phyloP scores from a whole-genome alignment of 2,888 invertebrate genomes.

The Argynnis bischoffii region DNA sequence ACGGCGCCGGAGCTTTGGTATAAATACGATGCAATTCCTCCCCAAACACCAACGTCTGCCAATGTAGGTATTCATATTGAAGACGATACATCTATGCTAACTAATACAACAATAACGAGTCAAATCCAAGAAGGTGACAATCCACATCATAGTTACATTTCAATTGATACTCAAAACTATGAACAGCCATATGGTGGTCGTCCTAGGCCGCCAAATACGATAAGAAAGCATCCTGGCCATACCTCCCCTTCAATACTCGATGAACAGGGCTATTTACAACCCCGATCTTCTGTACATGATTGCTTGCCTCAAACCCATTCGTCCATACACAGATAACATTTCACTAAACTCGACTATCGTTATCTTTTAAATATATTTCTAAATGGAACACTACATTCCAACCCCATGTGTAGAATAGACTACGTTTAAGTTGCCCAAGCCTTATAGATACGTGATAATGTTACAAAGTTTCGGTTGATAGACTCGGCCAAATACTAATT shows the following conservation, averaged over 20 bases:
- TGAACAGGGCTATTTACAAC: constrained; percentile 80
- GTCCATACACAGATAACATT: constrained; percentile 72
- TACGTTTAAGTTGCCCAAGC: constrained; percentile 67
- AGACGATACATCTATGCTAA: constrained; percentile 84
- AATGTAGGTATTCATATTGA: constrained; percentile 79
- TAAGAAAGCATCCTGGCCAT: constrained; percentile 72
- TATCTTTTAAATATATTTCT: constrained; percentile 71
- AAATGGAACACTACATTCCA: constrained; percentile 79
- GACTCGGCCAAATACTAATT: constrained; percentile 62
- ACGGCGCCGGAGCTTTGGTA: constrained; percentile 88
- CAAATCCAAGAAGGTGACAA: constrained; percentile 85
- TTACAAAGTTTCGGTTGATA: constrained; percentile 55
- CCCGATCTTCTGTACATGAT: constrained; percentile 77
- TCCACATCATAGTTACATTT: constrained; percentile 86
- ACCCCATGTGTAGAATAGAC: constrained; percentile 73
- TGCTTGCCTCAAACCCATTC: constrained; percentile 79
- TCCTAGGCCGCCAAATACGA: constrained; percentile 72
- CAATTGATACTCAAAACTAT: constrained; percentile 83
- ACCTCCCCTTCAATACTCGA: constrained; percentile 76
- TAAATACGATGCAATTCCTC: constrained; percentile 84
- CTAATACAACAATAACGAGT: constrained; percentile 83
- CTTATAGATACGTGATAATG: constrained; percentile 66
- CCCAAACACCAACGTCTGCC: constrained; percentile 77
- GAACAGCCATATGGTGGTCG: constrained; percentile 76
- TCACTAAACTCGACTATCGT: constrained; percentile 55